Conservation (phyloP, 2,797 vertebrate species). For the Spondyliosoma cantharus region DNA sequence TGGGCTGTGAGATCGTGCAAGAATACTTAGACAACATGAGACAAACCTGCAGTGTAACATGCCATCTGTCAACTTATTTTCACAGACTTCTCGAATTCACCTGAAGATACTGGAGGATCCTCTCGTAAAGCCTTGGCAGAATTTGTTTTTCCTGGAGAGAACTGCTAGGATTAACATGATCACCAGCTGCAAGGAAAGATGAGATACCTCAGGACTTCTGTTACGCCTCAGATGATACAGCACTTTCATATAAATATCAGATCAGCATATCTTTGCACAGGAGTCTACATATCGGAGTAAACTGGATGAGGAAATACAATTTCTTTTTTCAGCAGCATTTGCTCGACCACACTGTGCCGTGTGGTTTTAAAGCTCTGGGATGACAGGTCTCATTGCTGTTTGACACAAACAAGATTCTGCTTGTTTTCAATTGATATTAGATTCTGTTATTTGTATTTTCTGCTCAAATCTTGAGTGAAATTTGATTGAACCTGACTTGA, state of each 20-base stretch:
- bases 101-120: conserved; percentile 88
- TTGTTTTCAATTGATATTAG: background rate
- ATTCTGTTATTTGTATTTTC: background rate
- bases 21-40: background rate
- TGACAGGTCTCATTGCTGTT: background rate
- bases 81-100: conserved; percentile 71
- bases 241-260: background rate
- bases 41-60: background rate
- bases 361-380: background rate
- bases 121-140: conserved; percentile 76
- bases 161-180: conserved; percentile 85
- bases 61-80: rapidly evolving
- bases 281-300: background rate
- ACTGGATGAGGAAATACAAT: background rate
- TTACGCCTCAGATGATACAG: background rate
- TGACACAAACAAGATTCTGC: background rate
- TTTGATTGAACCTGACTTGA: too few species aligned
- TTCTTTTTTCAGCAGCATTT: too few species aligned
- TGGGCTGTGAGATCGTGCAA: conserved; percentile 82
- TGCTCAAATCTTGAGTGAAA: background rate
- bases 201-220: background rate
- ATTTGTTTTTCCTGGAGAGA: conserved; percentile 83
- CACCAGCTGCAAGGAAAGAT: conserved; percentile 79
- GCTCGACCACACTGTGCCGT: too few species aligned
- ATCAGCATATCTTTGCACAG: background rate